Conservation (phyloP, 2,797 vertebrate genomes). For the Molossus alvarezi region DNA sequence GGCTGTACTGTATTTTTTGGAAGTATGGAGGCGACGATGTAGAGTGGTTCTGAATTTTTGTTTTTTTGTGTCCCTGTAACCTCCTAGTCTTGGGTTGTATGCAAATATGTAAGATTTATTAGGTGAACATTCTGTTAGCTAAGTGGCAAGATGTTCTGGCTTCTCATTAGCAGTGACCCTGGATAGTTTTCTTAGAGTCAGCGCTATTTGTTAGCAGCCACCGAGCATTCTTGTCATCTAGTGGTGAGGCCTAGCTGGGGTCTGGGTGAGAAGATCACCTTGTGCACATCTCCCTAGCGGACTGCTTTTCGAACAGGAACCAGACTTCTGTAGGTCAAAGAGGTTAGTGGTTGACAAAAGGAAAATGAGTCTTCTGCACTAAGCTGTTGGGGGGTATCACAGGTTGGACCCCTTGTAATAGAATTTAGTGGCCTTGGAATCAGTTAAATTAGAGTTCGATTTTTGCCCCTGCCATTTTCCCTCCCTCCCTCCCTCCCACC, state of each 20-base stretch:
- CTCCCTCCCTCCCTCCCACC: no score
- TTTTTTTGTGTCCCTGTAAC: constrained; percentile 37
- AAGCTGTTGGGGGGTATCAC: not conserved
- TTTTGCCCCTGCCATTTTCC: constrained; percentile 26
- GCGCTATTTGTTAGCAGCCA: constrained; percentile 72
- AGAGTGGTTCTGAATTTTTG: constrained; percentile 30
- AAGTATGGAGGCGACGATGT: not conserved
- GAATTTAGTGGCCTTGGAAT: not conserved
- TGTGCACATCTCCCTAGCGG: not conserved
- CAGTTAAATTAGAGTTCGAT: not conserved
- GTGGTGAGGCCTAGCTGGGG: constrained; percentile 25
- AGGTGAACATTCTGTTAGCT: constrained; percentile 71
- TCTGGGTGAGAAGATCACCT: constrained; percentile 71
- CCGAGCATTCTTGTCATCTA: constrained; percentile 41
- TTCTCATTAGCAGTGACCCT: constrained; percentile 81
- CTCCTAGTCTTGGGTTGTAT: constrained; percentile 69
- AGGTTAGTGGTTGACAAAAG: not conserved
- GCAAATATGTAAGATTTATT: constrained; percentile 82
- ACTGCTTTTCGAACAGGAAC: not conserved
- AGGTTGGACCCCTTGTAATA: not conserved
- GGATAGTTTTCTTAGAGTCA: constrained; percentile 72
- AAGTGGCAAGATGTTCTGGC: constrained; percentile 71
- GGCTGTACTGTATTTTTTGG: not conserved
- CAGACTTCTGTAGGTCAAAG: not conserved
- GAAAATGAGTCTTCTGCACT: not conserved